Evolutionary conservation across 2,797 vertebrate genomes (phyloP), one percentile per base, ranked within the genome.

Genomic region (Gymnoscopelus microlampas): DNA sequence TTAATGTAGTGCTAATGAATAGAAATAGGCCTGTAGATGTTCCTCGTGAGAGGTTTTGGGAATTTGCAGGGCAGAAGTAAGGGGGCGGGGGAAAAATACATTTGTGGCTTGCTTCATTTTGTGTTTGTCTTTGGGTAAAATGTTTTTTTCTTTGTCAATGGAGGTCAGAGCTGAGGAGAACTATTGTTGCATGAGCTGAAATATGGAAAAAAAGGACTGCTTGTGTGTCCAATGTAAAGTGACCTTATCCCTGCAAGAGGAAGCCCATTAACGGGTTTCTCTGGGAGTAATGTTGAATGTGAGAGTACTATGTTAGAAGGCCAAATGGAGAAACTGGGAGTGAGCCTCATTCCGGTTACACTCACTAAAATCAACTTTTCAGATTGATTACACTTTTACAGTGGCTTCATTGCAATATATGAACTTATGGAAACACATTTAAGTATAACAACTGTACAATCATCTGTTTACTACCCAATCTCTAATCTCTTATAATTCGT

Each of bases 1-100:
- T 85, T 85, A 78, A 83, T 73, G 79, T 39, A 3, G 56, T 32
- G 47, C 63, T 87, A 82, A 88, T 85, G 19, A n/a, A 75, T 71
- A 65, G 66, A 81, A 85, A 78, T 19, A 74, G 64, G 58, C 68
- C 77, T 64, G 56, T 19, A 53, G 56, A 19, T 73, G 67, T 57
- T 79, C 60, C 66, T 29, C 35, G 9, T 60, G 47, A 50, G 62
- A 39, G 35, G 39, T 44, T 73, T 67, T 63, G 55, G 60, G 73
- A 12, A 71, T 80, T 64, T 59, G 53, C 14, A 51, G 60, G 53
- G 70, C 7, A 73, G 56, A 79, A 57, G 58, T 61, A 67, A 10
- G 59, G 51, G 60, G 68, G 3, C 1, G 9, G 39, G 77, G 74
- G 74, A 77, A 76, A 84, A 87, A 87, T 51, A 78, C n/a, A 74